phyloP scores from a whole-genome alignment of 2,113 vertebrate genomes.

The Dascyllus trimaculatus region DNA sequence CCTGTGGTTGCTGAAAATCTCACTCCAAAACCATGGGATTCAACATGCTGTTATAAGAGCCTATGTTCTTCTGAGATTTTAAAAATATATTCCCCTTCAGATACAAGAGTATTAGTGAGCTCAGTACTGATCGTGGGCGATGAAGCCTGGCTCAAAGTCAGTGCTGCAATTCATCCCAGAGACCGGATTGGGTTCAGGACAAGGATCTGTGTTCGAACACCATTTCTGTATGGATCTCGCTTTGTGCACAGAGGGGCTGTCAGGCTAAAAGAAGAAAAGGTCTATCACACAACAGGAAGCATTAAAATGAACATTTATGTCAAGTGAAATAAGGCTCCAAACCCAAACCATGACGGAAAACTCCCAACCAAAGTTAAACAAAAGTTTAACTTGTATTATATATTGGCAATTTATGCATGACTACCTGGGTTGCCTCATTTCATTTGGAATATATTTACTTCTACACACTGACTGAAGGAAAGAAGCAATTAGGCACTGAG shows the following conservation, averaged over 20 bases:
- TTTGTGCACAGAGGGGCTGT: background rate
- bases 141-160: background rate
- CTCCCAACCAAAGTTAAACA: background rate
- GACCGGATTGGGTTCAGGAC: background rate
- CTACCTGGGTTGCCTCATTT: background rate
- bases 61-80: background rate
- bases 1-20: background rate
- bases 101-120: background rate
- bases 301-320: background rate
- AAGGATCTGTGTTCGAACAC: background rate
- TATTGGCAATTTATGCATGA: background rate
- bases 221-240: background rate
- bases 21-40: background rate
- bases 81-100: background rate
- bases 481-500: background rate
- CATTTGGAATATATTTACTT: background rate
- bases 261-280: background rate
- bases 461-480: background rate
- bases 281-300: background rate
- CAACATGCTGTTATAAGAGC: background rate
- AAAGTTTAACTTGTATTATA: background rate
- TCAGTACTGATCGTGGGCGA: background rate
- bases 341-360: background rate
- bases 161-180: background rate
- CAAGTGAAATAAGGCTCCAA: background rate